These are phyloP conservation scores for Orussus abietinus DNA, from an alignment of 1,140 invertebrate genomes.

Conservation along the genomic window DNA sequence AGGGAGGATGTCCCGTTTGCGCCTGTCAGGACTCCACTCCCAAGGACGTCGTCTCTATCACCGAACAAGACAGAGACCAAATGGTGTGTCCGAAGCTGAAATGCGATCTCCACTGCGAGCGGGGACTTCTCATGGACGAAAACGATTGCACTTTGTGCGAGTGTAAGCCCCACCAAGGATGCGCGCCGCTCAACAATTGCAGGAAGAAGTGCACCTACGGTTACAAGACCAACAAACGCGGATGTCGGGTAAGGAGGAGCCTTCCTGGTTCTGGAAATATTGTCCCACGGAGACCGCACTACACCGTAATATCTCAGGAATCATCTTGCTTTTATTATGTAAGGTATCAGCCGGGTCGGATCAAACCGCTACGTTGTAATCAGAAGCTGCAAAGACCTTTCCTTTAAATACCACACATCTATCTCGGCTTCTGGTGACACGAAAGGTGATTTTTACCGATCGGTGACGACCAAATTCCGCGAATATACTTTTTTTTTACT, in stretches of 20 bases:
- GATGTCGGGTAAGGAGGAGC: constrained; percentile 34
- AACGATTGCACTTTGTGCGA: constrained; percentile 42
- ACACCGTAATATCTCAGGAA: background rate
- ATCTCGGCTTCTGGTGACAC: too few species aligned
- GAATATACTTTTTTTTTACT: too few species aligned
- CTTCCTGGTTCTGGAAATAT: constrained; percentile 6
- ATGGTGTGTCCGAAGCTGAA: constrained; percentile 36
- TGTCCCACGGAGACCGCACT: background rate
- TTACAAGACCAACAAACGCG: constrained; percentile 38
- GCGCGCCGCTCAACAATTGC: constrained; percentile 31
- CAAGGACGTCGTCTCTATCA: constrained; percentile 17
- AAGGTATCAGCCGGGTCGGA: background rate
- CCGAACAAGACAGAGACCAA: constrained; percentile 20
- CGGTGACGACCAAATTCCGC: too few species aligned
- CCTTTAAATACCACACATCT: too few species aligned
- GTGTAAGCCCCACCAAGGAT: constrained; percentile 32
- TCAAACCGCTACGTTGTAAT: too few species aligned
- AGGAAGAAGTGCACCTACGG: constrained; percentile 41
- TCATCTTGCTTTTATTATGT: constrained; percentile 1
- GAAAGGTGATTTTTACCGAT: too few species aligned
- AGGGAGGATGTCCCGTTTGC: constrained; percentile 35
- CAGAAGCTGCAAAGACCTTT: too few species aligned
- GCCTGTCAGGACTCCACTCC: constrained; percentile 22
- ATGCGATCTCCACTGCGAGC: constrained; percentile 40
- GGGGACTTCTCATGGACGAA: constrained; percentile 38